phyloP scores from a whole-genome alignment of 2,113 vertebrate species.

The Rynchops niger region DNA sequence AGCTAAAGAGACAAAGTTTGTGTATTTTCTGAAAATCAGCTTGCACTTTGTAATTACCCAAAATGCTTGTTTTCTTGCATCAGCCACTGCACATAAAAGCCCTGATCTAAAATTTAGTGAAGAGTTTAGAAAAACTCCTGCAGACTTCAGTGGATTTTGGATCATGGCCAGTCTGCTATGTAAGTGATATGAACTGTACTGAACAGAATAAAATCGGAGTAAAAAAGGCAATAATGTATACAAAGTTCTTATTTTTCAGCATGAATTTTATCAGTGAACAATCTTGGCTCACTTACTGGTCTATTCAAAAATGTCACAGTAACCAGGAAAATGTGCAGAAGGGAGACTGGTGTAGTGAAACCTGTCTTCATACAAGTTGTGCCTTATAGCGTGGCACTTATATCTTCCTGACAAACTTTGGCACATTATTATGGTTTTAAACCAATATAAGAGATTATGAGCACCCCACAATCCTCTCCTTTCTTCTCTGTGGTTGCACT shows the following conservation, averaged over 20 bases:
- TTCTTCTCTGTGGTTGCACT: neutral
- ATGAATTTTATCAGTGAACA: neutral
- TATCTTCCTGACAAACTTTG: neutral
- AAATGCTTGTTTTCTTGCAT: neutral
- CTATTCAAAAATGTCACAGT: neutral
- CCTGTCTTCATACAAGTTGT: neutral
- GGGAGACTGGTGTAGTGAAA: neutral
- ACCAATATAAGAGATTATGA: neutral
- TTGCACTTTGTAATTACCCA: neutral
- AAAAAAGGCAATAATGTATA: neutral
- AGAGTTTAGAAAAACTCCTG: neutral
- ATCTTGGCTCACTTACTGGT: neutral
- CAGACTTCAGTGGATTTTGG: neutral
- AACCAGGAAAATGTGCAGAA: neutral
- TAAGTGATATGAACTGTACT: neutral
- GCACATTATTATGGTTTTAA: neutral
- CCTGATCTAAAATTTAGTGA: neutral
- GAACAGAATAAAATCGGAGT: neutral
- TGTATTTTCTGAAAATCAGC: neutral
- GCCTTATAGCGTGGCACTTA: neutral
- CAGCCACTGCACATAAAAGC: neutral
- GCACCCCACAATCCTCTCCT: neutral
- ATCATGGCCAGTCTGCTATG: neutral
- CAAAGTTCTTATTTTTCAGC: neutral
- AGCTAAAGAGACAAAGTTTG: neutral